Evolutionary conservation across 1,140 invertebrate genomes (phyloP), one percentile per base, ranked within the genome.

Genomic region (Piezodorus guildinii): DNA sequence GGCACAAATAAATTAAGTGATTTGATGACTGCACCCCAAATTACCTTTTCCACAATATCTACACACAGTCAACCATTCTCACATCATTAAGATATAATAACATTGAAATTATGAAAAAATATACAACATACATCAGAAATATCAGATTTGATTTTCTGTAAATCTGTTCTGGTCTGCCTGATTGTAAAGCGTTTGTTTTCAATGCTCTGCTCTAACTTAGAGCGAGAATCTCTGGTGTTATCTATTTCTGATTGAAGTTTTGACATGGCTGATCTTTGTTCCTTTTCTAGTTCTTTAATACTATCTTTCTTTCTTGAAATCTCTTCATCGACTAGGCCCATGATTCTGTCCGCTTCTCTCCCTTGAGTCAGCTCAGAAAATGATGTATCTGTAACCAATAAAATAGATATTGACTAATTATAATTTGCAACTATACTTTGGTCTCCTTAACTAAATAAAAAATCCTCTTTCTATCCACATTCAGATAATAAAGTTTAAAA

Each of bases 201-300:
- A 3, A 78, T 74, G 39, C 73, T 72, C 67, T 77, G 75, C 67
- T 80, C 75, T 1, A 75, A 66, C 59, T 74, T 75, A 9, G 73
- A 75, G 4, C 74, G 62, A 17, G 75, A 72, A 43, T 75, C 77
- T 3, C 77, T 71, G 6, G 74, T 60, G 45, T 71, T 68, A 71
- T 80, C 77, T 56, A 81, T 77, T 64, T 73, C 69, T 1, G 67
- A 64, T 70, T 81, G 79, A 16, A 77, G 65, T 3, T 69, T 51
- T 43, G 71, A 73, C 65, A 81, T 77, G 17, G 72, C 70, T 46
- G 60, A 58, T 19, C 70, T 70, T 10, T 68, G 34, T 19, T 69
- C 16, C 27, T 67, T 62, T 45, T 66, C 39, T 15, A 68, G 34
- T 34, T 16, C 46, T 30, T 67, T 46, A 27, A 72, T 44, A 12